Evolutionary conservation across 2,888 invertebrate genomes (phyloP).

Genomic region (Colletes collaris): DNA sequence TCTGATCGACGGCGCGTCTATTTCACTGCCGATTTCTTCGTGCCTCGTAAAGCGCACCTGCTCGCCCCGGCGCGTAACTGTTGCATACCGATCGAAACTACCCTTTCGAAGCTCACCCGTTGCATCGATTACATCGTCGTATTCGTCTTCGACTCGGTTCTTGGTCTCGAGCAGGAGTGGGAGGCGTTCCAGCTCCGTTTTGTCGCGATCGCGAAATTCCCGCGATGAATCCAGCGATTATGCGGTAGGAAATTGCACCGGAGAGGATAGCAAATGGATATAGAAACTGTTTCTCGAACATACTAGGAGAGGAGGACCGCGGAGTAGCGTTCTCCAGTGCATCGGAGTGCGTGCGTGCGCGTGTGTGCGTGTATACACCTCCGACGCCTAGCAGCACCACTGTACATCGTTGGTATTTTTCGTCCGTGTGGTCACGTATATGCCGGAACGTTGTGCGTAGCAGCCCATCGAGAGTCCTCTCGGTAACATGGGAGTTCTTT

Average conservation of each 20-base stretch:
- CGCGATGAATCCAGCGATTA: neutral
- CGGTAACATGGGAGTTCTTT: conserved; percentile 79
- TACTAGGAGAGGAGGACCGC: neutral
- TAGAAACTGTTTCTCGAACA: neutral
- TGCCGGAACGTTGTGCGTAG: neutral
- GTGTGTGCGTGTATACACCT: too few relatives aligned
- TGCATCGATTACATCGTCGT: neutral
- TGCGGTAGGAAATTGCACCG: neutral
- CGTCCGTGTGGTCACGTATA: neutral
- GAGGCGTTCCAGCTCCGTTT: neutral
- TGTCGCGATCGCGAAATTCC: neutral
- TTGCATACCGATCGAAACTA: conserved; percentile 9
- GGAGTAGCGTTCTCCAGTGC: conserved; percentile 5
- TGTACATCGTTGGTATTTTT: neutral
- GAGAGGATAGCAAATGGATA: neutral
- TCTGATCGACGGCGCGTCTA: conserved; percentile 21
- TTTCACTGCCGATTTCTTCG: neutral
- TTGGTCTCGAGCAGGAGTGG: neutral
- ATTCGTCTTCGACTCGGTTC: neutral
- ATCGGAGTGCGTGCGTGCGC: conserved; percentile 2
- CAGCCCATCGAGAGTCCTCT: neutral
- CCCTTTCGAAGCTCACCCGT: neutral
- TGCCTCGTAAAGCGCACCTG: neutral
- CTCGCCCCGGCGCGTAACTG: neutral
- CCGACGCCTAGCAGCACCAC: too few relatives aligned